Conservation (phyloP, 1,140 invertebrate species). For the Octopus sinensis region DNA sequence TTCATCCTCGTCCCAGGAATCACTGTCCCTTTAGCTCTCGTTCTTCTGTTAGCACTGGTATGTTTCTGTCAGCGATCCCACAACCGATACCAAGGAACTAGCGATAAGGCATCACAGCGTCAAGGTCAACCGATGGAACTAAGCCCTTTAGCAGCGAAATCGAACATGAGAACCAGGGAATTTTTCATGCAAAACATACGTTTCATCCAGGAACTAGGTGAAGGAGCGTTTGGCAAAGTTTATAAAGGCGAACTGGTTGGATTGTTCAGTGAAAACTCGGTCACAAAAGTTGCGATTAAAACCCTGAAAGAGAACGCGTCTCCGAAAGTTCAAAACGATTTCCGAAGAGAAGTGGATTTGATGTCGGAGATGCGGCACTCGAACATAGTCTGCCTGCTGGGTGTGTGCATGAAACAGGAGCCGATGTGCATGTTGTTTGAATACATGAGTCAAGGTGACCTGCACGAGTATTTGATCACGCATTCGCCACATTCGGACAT, state of each 20-base stretch:
- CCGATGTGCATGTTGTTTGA: constrained; percentile 95
- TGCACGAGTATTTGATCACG: constrained; percentile 55
- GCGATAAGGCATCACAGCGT: constrained; percentile 28
- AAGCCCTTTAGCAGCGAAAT: constrained; percentile 48
- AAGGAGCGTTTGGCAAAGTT: constrained; percentile 86
- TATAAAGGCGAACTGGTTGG: constrained; percentile 82
- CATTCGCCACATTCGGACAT: constrained; percentile 71
- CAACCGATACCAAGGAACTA: constrained; percentile 31
- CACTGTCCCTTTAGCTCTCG: constrained; percentile 59
- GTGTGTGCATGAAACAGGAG: constrained; percentile 85
- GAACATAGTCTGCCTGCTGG: constrained; percentile 91
- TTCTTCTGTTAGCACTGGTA: constrained; percentile 59
- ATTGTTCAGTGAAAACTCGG: constrained; percentile 49
- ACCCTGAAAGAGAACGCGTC: constrained; percentile 92
- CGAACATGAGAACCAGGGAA: constrained; percentile 50
- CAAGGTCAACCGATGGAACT: constrained; percentile 42
- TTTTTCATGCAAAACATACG: constrained; percentile 75
- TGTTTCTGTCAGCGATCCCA: constrained; percentile 50
- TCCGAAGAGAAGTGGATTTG: constrained; percentile 74
- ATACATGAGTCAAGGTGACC: constrained; percentile 68
- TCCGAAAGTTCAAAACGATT: constrained; percentile 86
- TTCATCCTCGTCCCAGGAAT: constrained; percentile 63
- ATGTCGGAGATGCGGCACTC: constrained; percentile 92
- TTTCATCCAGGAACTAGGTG: constrained; percentile 89
- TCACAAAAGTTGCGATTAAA: constrained; percentile 85